Evolutionary conservation across 2,888 invertebrate species (phyloP).

Genomic region (Acanthococcus lagerstroemiae): DNA sequence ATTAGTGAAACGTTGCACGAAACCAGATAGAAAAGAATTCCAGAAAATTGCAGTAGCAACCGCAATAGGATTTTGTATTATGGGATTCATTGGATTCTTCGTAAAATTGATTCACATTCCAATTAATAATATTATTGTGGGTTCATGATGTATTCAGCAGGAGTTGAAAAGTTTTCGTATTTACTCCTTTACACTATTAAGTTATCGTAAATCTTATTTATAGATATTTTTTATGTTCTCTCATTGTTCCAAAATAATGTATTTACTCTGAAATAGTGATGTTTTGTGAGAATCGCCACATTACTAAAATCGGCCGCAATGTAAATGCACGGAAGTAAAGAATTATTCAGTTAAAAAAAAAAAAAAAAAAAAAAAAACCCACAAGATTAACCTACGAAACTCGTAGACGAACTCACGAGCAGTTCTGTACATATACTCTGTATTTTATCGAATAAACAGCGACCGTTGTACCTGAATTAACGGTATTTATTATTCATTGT

Average conservation of each 20-base stretch:
- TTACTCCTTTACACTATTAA: too few species aligned
- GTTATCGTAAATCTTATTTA: too few species aligned
- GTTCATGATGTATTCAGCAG: neutral
- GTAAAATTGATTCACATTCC: conserved; percentile 99
- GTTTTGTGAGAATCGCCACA: neutral
- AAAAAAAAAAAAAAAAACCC: too few species aligned
- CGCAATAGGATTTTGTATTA: conserved; percentile 98
- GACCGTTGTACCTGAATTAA: too few species aligned
- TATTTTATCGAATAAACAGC: too few species aligned
- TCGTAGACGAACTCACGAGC: too few species aligned
- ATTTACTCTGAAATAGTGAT: too few species aligned
- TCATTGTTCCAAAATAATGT: neutral
- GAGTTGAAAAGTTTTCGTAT: neutral
- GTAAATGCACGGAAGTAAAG: neutral
- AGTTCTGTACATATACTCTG: too few species aligned
- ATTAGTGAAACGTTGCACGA: conserved; percentile 97
- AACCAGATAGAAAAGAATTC: conserved; percentile 98
- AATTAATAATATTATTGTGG: conserved; percentile 88
- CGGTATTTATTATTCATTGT: too few species aligned
- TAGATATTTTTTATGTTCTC: neutral
- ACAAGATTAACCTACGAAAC: too few species aligned
- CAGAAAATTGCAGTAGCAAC: conserved; percentile 99
- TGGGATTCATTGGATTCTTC: conserved; percentile 99
- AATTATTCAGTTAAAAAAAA: neutral
- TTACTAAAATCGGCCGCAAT: neutral